Evolutionary conservation across 2,797 vertebrate species (phyloP), one percentile per base, ranked within the genome.

Genomic region (Borostomias antarcticus): DNA sequence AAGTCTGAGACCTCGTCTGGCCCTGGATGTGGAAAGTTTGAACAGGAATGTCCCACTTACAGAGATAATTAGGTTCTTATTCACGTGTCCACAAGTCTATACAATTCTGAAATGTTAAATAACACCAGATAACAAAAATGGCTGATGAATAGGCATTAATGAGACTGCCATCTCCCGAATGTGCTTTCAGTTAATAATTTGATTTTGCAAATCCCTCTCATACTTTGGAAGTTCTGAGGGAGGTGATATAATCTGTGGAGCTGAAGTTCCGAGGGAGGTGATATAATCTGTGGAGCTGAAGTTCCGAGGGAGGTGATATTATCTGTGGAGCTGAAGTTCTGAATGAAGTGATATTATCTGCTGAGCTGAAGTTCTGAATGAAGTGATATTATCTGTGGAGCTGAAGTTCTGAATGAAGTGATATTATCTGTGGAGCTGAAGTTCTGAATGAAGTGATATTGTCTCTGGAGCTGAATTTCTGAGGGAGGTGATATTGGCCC

Each of bases 401-500:
- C n/a, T n/a, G n/a, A n/a, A n/a, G n/a, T n/a, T n/a, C n/a, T n/a
- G n/a, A n/a, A n/a, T n/a, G n/a, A n/a, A n/a, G n/a, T n/a, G n/a
- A n/a, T n/a, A n/a, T n/a, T n/a, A n/a, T n/a, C n/a, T n/a, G n/a
- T n/a, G n/a, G n/a, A n/a, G n/a, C n/a, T n/a, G n/a, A n/a, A n/a
- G n/a, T n/a, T 68, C 23, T 28, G 23, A 60, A 17, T n/a, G 3
- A 32, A 15, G 32, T 56, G 28, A 56, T 56, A 30, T 13, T n/a
- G 63, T 43, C 11, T 65, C 35, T 10, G 23, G 23, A 13, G n/a
- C 62, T n/a, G 53, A 37, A 35, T n/a, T n/a, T 68, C 23, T 28
- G 23, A 60, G 11, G 7, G 3, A 32, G 28, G 32, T 56, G 28
- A 56, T 56, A 30, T 13, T n/a, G 63, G 28, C 11, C 56, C 35